Evolutionary conservation across 2,888 invertebrate genomes (phyloP), one percentile per base, ranked within the genome.

Genomic region (Pandemis heparana): DNA sequence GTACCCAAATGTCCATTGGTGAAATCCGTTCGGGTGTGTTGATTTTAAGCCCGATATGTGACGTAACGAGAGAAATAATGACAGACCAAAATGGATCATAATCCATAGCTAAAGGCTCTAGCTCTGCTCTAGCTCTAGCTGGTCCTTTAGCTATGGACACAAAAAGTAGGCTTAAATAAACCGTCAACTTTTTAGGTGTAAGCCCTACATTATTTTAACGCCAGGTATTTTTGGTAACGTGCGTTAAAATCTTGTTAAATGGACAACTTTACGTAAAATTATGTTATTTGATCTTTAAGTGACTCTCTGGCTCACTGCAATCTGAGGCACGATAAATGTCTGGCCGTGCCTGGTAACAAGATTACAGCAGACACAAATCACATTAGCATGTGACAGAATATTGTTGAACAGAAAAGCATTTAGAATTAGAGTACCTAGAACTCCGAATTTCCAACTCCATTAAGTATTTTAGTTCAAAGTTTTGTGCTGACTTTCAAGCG

Each of bases 311-410:
- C 56, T 56, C 18, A 16, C 12, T 16, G 62, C 62, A 41, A 16
- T 41, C 62, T 9, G 62, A 41, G 62, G 41, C 41, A 41, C 62
- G 12, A 18, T 18, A 62, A 62, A 41, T 41, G 62, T 18, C 41
- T 43, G 18, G 16, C 62, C 10, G 62, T 41, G 16, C 41, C 62
- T 23, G 56, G 6, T 62, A 62, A 62, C 10, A 62, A 18, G 62
- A 62, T 41, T 62, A 41, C 41, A 16, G 62, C 5, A 10, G 18
- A n/a, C 41, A 62, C 62, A 62, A 62, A 62, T 62, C 62, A 62
- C 41, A 41, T 62, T 62, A 62, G 0, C 16, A 2, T 18, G 12
- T 4, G 16, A 18, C 16, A 18, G 43, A 12, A 41, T 12, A 41
- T 43, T 39, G 41, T 10, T 16, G 18, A n/a, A 61, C 38, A 39